Evolutionary conservation across 2,888 invertebrate species (phyloP), one percentile per base, ranked within the genome.

Genomic region (Timema podura): DNA sequence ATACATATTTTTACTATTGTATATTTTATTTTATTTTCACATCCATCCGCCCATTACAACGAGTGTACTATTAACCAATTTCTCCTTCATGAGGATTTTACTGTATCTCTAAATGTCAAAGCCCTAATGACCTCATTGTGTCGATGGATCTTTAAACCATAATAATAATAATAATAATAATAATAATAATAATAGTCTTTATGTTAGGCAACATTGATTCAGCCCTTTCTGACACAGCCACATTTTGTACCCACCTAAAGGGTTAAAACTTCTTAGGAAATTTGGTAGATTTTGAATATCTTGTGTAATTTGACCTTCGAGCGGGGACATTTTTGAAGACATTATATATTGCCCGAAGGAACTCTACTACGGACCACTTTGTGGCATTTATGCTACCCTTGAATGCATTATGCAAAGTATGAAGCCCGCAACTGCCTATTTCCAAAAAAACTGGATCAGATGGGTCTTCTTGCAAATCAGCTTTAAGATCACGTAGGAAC

Each of bases 191-290:
- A 54, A 46, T 64, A 48, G 66, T 68, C 48, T 59, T 61, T 7
- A 72, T 59, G 67, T 72, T 54, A 30, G 69, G 70, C 2, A 72
- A n/a, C 44, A 73, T 65, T 30, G 54, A 65, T 30, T 51, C 16
- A 16, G 68, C 73, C 59, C 73, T 57, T 65, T 68, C 67, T 44
- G 67, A 69, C 75, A 75, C 73, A 46, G 49, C 64, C 48, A 49
- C 46, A 48, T 73, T 73, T 44, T 72, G 69, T 47, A 72, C 30
- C 73, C 72, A 73, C 71, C 48, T 30, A 70, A 61, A 15, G 64
- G 16, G 48, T n/a, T 72, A 72, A 49, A 72, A 71, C 54, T 71
- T 71, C 65, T 70, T 16, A 45, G 72, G 71, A 46, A 73, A 68
- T 66, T 59, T 46, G 57, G 48, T 51, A 10, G 68, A 69, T 45